Evolutionary conservation across 2,797 vertebrate genomes (phyloP).

Genomic region (Dryobates pubescens): DNA sequence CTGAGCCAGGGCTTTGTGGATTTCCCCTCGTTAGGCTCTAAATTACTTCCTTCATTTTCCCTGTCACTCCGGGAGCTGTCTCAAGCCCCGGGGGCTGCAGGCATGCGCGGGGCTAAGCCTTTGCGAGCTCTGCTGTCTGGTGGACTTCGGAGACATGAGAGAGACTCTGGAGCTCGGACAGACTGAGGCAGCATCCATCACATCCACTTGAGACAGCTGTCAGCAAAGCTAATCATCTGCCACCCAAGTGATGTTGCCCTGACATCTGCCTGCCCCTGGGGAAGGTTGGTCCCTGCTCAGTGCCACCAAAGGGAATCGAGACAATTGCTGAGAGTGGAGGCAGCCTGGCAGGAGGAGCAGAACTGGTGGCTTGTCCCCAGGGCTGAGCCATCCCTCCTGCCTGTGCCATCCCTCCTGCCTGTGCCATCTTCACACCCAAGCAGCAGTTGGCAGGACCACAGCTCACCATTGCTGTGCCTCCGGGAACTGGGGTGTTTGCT

Average conservation of each 20-base stretch:
- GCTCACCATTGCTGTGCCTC: not conserved
- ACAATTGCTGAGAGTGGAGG: not conserved
- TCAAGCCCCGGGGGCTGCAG: not conserved
- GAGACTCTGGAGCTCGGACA: not conserved
- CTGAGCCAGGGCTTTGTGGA: not conserved
- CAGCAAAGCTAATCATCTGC: not conserved
- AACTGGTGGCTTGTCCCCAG: not conserved
- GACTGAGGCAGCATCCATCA: not conserved
- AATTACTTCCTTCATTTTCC: slow-evolving; percentile 40
- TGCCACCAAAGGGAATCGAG: not conserved
- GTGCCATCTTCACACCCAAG: not conserved
- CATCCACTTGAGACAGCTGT: not conserved
- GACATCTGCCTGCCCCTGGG: not conserved
- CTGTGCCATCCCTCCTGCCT: not conserved
- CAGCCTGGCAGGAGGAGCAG: rapidly evolving
- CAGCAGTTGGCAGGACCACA: not conserved
- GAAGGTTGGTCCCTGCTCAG: not conserved
- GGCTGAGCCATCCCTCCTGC: not conserved
- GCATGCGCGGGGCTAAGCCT: not conserved
- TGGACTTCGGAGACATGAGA: not conserved
- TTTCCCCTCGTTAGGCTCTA: slow-evolving; percentile 6
- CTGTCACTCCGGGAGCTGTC: not conserved
- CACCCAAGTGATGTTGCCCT: not conserved
- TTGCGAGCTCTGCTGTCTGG: not conserved
- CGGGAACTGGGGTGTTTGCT: not conserved